Base-by-base conservation (phyloP, 2,797 vertebrate species). In the Pyrocephalus nanus region DNA sequence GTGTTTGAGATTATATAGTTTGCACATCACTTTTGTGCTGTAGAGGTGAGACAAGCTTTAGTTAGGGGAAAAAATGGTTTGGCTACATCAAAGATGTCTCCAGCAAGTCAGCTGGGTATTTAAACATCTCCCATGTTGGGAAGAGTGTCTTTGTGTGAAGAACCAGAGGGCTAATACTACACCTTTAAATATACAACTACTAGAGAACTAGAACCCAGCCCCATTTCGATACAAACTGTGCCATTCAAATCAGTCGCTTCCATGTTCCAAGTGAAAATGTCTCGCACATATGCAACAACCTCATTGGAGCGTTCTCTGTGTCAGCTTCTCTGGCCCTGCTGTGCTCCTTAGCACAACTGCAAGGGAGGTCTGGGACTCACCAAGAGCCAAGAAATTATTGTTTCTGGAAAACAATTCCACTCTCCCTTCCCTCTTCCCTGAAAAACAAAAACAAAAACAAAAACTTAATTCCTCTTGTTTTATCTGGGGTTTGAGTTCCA, bases 171-270 rank as follows among this genome's bases (percentile, higher is more conserved):
- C 40, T 75, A 95, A 95, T 94, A 43, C 96, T 92, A 87, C 89
- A 92, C 94, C 91, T 96, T 95, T 92, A 69, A 27, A 94, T 94
- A 80, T 79, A 62, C 26, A 29, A 27, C 51, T 42, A 51, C 65
- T 54, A 86, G 70, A 90, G 79, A 93, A 43, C 34, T 2, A 94
- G 84, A 77, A 30, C 73, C 92, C 89, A 86, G 90, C 92, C 86
- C 95, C 78, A 19, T 86, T 86, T 78, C 11, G 27, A 21, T 77
- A 88, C 53, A 51, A 97, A 89, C 96, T 96, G 96, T 98, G 97
- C 97, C 97, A 97, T 97, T 96, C 77, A 94, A 97, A 97, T 96
- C 95, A 86, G 86, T 95, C 13, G 66, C 96, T 97, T 97, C 96
- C 95, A 95, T 81, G 94, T 81, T 88, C 90, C 95, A 26, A 81